phyloP scores from a whole-genome alignment of 2,888 invertebrate genomes.

The Plagiodera versicolora region DNA sequence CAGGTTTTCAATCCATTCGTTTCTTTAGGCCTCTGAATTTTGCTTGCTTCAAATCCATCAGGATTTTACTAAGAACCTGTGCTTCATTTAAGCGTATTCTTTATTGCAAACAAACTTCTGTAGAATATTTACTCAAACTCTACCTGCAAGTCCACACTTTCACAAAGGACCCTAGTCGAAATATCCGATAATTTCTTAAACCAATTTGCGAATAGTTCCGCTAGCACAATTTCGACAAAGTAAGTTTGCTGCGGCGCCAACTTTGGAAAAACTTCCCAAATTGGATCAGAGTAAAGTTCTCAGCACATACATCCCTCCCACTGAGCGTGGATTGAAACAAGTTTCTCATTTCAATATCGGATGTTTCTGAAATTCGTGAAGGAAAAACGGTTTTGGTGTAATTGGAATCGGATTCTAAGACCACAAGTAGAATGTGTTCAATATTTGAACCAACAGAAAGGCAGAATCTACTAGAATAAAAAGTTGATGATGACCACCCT shows the following conservation, averaged over 20 bases:
- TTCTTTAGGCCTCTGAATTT: too few species aligned
- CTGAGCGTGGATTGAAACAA: not conserved
- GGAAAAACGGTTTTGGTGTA: too few species aligned
- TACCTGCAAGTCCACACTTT: not conserved
- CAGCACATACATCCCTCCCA: constrained; percentile 35
- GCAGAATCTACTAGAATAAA: too few species aligned
- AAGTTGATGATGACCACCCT: too few species aligned
- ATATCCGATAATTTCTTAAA: constrained; percentile 35
- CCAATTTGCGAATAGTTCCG: constrained; percentile 49
- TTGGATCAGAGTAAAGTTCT: constrained; percentile 47
- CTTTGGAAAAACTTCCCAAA: constrained; percentile 50
- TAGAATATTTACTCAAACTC: not conserved
- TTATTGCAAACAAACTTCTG: not conserved
- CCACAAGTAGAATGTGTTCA: too few species aligned
- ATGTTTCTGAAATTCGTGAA: not conserved
- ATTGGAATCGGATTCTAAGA: too few species aligned
- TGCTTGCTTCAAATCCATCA: too few species aligned
- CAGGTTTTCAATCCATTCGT: too few species aligned
- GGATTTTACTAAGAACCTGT: too few species aligned
- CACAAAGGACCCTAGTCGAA: constrained; percentile 6
- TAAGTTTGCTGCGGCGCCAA: constrained; percentile 44
- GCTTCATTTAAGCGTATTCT: too few species aligned
- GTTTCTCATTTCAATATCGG: not conserved
- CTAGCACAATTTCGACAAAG: constrained; percentile 46
- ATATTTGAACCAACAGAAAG: too few species aligned